These are phyloP conservation scores for Agonopterix alstromeriana DNA, from an alignment of 2,888 invertebrate species.

Conservation along the genomic window DNA sequence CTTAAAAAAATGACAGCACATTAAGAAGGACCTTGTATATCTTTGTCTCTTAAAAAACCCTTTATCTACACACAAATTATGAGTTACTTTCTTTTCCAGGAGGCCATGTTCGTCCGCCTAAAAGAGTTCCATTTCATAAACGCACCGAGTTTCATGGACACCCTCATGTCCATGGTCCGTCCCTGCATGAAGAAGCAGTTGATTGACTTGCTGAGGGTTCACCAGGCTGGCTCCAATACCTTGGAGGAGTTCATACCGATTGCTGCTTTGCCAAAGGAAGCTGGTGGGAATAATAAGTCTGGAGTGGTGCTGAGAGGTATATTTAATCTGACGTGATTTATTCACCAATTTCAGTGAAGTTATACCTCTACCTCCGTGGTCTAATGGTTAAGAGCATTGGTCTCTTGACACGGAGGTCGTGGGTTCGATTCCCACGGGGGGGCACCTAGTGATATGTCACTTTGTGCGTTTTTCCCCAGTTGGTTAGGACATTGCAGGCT, in stretches of 20 bases:
- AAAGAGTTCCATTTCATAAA: conserved; percentile 83
- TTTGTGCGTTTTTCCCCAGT: too few species aligned
- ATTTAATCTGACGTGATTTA: background rate
- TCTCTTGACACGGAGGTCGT: too few species aligned
- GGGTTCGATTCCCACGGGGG: too few species aligned
- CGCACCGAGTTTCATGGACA: conserved; percentile 80
- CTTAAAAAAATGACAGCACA: too few species aligned
- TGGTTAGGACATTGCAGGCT: too few species aligned
- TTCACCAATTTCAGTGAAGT: too few species aligned
- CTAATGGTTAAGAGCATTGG: too few species aligned
- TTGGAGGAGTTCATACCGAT: conserved; percentile 70
- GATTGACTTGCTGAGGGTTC: conserved; percentile 65
- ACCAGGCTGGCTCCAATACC: conserved; percentile 56
- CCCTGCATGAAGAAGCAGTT: conserved; percentile 85
- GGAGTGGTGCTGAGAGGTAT: conserved; percentile 29
- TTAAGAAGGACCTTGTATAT: too few species aligned
- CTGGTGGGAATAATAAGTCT: conserved; percentile 67
- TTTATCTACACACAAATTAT: too few species aligned
- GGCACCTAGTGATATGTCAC: too few species aligned
- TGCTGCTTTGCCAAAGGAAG: conserved; percentile 74
- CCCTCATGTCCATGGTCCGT: conserved; percentile 79
- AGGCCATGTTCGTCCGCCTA: conserved; percentile 77
- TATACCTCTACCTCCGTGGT: too few species aligned
- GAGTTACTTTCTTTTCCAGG: conserved; percentile 58
- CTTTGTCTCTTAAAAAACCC: too few species aligned